A percentile compares a stretch with the other conserved stretches of the same genome.
Evolutionary conservation across 35 echinoderm and acorn worm genomes (phyloP).

Genomic region (Ophiothrix spiculata): DNA sequence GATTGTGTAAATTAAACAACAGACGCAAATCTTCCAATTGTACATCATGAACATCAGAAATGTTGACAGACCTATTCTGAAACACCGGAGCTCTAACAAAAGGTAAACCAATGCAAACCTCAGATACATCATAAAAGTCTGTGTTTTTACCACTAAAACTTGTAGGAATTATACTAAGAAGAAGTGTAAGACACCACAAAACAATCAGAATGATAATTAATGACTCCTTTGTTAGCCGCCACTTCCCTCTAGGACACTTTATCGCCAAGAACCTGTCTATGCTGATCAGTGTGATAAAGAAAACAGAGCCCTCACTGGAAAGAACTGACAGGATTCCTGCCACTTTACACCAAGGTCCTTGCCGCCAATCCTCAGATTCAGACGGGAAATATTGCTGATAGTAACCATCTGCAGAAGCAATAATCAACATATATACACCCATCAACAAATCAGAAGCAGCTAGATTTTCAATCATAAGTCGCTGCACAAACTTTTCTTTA

Average conservation of each 20-base stretch:
- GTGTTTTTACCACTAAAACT: neutral
- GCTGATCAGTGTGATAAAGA: neutral
- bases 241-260: neutral
- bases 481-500: neutral
- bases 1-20: neutral
- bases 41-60: neutral
- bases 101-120: neutral
- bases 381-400: neutral
- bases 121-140: neutral
- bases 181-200: neutral
- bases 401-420: neutral
- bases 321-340: neutral
- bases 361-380: neutral
- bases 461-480: neutral
- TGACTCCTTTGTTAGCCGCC: neutral
- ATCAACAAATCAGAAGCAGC: constrained; percentile 3
- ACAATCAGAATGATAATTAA: neutral
- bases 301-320: neutral
- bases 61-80: neutral
- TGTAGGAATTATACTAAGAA: neutral
- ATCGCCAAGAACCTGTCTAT: neutral
- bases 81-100: neutral
- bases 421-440: constrained; percentile 1
- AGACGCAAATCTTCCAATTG: too few species aligned
- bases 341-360: neutral